phyloP scores from a whole-genome alignment of 2,113 vertebrate species.

The Phycodurus eques region DNA sequence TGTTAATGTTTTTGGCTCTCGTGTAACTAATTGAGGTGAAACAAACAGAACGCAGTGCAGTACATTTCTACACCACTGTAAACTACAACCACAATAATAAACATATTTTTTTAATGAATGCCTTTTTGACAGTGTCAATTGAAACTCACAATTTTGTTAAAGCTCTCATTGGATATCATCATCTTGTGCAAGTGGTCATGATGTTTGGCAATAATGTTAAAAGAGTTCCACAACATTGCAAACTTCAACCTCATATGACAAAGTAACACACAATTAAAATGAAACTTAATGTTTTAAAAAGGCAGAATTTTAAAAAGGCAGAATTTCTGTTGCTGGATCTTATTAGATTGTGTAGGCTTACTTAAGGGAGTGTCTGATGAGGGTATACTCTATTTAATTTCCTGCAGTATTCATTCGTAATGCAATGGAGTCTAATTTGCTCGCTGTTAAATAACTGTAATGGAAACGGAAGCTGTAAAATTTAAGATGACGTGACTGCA shows the following conservation, averaged over 20 bases:
- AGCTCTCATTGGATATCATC: background rate
- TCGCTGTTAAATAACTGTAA: background rate
- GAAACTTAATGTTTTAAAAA: too few species aligned
- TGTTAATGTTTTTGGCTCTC: too few species aligned
- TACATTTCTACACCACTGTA: background rate
- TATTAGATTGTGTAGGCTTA: too few species aligned
- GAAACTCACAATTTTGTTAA: background rate
- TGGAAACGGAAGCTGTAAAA: background rate
- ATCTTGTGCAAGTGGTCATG: too few species aligned
- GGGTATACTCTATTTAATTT: background rate
- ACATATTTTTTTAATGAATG: too few species aligned
- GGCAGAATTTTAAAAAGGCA: too few species aligned
- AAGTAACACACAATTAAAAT: background rate
- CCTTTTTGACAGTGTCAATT: background rate
- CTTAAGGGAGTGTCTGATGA: background rate
- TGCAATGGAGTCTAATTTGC: background rate
- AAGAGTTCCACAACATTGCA: background rate
- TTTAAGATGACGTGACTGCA: conserved; percentile 24
- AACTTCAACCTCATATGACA: background rate
- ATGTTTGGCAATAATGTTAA: background rate
- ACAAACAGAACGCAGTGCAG: too few species aligned
- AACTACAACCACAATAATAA: background rate
- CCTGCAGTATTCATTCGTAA: background rate
- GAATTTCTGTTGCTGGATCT: too few species aligned
- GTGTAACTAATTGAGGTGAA: too few species aligned